Evolutionary conservation across 2,113 vertebrate genomes (phyloP).

Genomic region (Pachycephala philippinensis): DNA sequence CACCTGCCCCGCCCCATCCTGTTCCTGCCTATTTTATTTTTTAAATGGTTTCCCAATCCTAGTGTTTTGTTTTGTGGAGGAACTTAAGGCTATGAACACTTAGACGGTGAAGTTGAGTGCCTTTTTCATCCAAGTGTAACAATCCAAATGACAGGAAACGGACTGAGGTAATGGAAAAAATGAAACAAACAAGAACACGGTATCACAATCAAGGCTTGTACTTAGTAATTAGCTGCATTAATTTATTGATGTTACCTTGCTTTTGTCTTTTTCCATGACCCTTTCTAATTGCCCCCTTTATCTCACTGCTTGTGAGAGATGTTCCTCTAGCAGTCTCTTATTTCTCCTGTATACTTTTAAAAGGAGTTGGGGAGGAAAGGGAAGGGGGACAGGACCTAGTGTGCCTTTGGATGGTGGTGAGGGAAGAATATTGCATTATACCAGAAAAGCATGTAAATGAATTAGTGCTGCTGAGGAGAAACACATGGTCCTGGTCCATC

Average conservation of each 20-base stretch:
- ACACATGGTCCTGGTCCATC: background rate
- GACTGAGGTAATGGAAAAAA: constrained; percentile 20
- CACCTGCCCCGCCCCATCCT: rapidly evolving
- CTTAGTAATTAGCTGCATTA: background rate
- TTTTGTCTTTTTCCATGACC: background rate
- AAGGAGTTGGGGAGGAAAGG: background rate
- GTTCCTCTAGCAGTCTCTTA: background rate
- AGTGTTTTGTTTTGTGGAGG: background rate
- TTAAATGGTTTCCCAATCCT: background rate
- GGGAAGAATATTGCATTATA: background rate
- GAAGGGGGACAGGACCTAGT: background rate
- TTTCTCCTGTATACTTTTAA: background rate
- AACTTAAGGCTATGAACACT: background rate
- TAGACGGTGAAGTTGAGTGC: background rate
- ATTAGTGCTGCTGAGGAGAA: background rate
- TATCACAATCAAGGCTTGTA: background rate
- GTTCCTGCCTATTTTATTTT: rapidly evolving
- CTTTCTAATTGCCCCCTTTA: background rate
- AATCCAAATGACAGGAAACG: background rate
- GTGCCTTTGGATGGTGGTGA: background rate
- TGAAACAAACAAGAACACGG: background rate
- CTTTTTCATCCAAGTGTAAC: background rate
- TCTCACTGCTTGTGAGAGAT: background rate
- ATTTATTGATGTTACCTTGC: background rate
- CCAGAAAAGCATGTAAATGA: background rate